These are phyloP conservation scores for Pandemis heparana DNA, from an alignment of 2,888 invertebrate genomes.

Conservation along the genomic window DNA sequence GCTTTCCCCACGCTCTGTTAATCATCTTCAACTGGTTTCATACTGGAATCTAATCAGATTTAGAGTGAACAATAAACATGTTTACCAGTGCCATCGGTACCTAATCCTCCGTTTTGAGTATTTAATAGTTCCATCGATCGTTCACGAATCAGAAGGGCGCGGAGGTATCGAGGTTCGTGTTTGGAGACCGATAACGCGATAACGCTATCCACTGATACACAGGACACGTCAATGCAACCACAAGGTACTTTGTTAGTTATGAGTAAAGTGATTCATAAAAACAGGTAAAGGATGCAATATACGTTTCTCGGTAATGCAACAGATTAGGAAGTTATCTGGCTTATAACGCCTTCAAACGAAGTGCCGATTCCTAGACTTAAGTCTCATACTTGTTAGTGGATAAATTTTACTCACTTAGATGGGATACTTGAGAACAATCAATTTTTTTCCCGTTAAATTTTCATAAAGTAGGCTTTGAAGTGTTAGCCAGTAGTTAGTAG, in stretches of 20 bases:
- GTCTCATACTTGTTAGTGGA: neutral
- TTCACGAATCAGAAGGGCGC: conserved; percentile 24
- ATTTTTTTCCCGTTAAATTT: no score
- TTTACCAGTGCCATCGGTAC: neutral
- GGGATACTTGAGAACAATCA: no score
- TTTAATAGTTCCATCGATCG: conserved; percentile 16
- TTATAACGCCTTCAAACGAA: conserved; percentile 11
- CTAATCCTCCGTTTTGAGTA: conserved; percentile 6
- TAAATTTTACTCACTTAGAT: neutral
- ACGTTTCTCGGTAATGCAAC: conserved; percentile 16
- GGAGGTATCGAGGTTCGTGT: conserved; percentile 18
- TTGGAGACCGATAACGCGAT: conserved; percentile 33
- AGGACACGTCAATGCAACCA: conserved; percentile 33
- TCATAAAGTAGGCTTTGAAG: no score
- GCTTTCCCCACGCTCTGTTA: neutral
- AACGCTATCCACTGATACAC: conserved; percentile 32
- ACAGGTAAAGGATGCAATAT: conserved; percentile 13
- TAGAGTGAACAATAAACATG: neutral
- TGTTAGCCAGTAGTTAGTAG: no score
- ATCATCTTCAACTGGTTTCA: neutral
- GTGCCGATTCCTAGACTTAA: neutral
- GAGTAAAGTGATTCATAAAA: conserved; percentile 24
- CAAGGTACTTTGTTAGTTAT: conserved; percentile 5
- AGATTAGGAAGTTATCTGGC: neutral
- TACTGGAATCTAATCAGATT: neutral